Base-by-base conservation (phyloP, 2,113 vertebrate species). In the Pseudorectes ferrugineus region DNA sequence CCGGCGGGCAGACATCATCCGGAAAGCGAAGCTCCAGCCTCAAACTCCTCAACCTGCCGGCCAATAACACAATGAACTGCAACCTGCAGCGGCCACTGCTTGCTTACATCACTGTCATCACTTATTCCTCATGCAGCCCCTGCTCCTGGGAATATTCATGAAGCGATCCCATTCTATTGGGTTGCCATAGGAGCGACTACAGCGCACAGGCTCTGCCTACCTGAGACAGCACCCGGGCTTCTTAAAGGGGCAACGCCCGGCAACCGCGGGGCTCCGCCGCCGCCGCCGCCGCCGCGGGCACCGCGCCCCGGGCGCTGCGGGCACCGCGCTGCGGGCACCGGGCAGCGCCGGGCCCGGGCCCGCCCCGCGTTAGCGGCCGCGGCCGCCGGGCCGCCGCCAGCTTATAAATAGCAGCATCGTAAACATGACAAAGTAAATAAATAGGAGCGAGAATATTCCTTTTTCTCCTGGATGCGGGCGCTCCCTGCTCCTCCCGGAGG, bases 151-250 rank as follows among this genome's bases (percentile, higher is more conserved):
- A 99, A 99, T 99, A 98, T 99, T 99, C 98, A 98, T 98, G 98
- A 98, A 98, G 98, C 97, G 90, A 96, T 96, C 95, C 98, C 98
- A 98, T 99, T 96, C 98, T 98, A 98, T 97, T 98, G 98, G 98
- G 99, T 99, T 99, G 99, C 99, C 98, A 99, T 99, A 99, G 99
- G 97, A 99, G 99, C 99, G 97, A 97, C 97, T 97, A 97, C 98
- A 95, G 98, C 98, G 98, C 98, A 96, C 98, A 98, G 92, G 98
- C 98, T 98, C 98, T 98, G 98, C 99, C 99, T 98, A 98, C 98
- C 98, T 99, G 97, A 97, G 96, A 95, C 96, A 80, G 94, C 96
- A 96, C 97, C 92, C 97, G 81, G 97, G 96, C 96, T 97, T 98
- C 98, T 99, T 98, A 99, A 99, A 98, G 97, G 98, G 97, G 95